Percentiles rank a stretch among this genome's conserved stretches.
phyloP scores from a whole-genome alignment of 2,113 vertebrate genomes.

The Trochalopteron elliotii region DNA sequence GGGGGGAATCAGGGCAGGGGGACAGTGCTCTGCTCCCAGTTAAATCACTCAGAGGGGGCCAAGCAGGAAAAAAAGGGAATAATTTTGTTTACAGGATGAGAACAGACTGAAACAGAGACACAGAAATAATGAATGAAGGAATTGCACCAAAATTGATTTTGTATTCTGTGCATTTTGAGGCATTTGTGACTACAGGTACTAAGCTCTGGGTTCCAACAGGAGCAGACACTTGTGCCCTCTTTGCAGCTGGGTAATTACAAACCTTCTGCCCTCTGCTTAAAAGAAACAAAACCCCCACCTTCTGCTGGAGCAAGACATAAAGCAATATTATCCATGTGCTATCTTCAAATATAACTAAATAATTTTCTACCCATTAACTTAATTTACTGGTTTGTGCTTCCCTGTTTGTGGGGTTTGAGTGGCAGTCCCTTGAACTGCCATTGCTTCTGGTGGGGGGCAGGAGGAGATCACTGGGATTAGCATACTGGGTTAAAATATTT shows the following conservation, averaged over 20 bases:
- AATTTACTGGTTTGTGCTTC: background rate
- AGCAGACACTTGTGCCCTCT: background rate
- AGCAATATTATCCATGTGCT: background rate
- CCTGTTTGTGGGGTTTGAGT: background rate
- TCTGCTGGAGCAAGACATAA: background rate
- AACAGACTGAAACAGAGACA: background rate
- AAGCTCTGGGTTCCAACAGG: background rate
- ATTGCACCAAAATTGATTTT: background rate
- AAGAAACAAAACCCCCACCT: background rate
- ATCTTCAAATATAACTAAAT: background rate
- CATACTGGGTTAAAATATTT: constrained; percentile 11
- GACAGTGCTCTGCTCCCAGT: background rate
- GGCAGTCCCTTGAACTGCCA: background rate
- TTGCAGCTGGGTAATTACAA: background rate
- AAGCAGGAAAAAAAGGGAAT: background rate
- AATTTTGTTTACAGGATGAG: background rate
- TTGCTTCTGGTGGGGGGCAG: background rate
- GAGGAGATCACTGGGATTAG: background rate
- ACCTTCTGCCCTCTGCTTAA: background rate
- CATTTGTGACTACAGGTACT: background rate
- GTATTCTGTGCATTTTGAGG: background rate
- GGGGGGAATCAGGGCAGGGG: background rate
- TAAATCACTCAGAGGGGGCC: background rate
- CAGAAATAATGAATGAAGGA: background rate
- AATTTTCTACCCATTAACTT: background rate